These are phyloP conservation scores for Spheniscus humboldti DNA, from an alignment of 2,797 vertebrate genomes.

Conservation along the genomic window DNA sequence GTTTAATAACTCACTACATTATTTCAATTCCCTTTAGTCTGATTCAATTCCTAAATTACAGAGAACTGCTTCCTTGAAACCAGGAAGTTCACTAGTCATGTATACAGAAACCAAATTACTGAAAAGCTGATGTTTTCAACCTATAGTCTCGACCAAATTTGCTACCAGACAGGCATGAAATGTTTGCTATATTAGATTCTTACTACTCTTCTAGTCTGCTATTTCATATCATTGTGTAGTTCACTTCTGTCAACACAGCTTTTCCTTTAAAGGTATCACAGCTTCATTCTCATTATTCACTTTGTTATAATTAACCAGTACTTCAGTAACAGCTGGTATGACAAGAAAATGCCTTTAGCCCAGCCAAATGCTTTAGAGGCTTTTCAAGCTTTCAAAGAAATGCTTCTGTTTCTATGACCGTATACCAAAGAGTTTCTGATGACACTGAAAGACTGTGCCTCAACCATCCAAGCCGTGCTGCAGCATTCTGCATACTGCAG, in stretches of 20 bases:
- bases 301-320: neutral
- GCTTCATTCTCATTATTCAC: neutral
- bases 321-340: neutral
- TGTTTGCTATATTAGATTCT: neutral
- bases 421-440: neutral
- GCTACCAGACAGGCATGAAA: neutral
- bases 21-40: slow-evolving; percentile 33
- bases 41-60: slow-evolving; percentile 53
- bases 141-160: neutral
- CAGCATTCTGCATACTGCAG: neutral
- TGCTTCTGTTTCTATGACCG: neutral
- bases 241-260: neutral
- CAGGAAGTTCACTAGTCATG: slow-evolving; percentile 36
- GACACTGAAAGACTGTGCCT: neutral
- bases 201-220: neutral
- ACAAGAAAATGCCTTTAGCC: neutral
- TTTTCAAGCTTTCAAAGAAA: neutral
- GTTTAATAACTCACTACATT: neutral
- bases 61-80: slow-evolving; percentile 34
- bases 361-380: neutral
- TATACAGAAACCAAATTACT: neutral
- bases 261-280: neutral
- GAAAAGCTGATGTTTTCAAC: neutral
- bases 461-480: neutral
- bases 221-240: neutral